Percentiles rank a stretch among this genome's conserved stretches.
phyloP scores from a whole-genome alignment of 1,140 invertebrate species.

The Ptiloglossa arizonensis region DNA sequence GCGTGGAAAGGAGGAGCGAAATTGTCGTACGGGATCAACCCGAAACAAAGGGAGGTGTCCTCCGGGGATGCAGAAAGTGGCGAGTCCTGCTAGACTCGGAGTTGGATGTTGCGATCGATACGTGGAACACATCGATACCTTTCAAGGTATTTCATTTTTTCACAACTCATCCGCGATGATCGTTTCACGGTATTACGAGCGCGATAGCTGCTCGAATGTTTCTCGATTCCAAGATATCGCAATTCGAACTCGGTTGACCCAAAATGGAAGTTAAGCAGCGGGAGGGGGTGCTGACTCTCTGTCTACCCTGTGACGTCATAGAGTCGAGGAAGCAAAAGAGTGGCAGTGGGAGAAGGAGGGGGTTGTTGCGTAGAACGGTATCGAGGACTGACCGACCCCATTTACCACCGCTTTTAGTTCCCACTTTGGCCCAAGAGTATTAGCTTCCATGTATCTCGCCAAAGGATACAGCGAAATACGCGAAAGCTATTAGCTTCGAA shows the following conservation, averaged over 20 bases:
- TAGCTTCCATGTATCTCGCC: constrained; percentile 12
- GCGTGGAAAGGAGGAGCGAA: no score
- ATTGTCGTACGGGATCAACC: not conserved
- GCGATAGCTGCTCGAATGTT: no score
- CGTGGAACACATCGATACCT: no score
- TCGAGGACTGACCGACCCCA: constrained; percentile 44
- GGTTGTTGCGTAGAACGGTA: constrained; percentile 30
- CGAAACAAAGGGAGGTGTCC: no score
- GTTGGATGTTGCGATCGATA: no score
- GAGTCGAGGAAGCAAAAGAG: not conserved
- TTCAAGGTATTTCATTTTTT: no score
- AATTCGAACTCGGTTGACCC: constrained; percentile 48
- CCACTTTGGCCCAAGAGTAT: constrained; percentile 32
- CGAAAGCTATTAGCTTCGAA: not conserved
- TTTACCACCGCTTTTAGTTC: constrained; percentile 44
- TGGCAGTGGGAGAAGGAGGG: not conserved
- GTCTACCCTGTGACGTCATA: constrained; percentile 47
- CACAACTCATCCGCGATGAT: no score
- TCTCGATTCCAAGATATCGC: not conserved
- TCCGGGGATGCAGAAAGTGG: no score
- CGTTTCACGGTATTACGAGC: no score
- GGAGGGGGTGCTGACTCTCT: constrained; percentile 27
- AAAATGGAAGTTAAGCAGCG: constrained; percentile 9
- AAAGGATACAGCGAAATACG: constrained; percentile 26
- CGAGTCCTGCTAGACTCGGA: no score